These are phyloP conservation scores for Drosophila niveifrons DNA, from an alignment of 2,888 invertebrate genomes.

Conservation along the genomic window DNA sequence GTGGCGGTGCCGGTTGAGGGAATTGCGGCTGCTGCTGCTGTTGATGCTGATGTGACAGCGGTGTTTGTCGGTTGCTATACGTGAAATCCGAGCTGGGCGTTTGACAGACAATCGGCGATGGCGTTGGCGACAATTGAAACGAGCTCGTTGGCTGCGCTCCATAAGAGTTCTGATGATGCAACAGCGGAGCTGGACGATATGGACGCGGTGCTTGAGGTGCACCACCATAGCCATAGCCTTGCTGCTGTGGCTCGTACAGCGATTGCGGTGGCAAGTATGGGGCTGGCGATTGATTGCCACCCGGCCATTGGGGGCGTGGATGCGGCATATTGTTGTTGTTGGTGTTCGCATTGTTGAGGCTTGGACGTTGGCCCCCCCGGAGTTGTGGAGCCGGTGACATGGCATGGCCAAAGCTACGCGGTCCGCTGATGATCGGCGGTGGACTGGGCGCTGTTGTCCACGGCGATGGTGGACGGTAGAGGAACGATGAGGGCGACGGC, in stretches of 20 bases:
- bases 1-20: constrained; percentile 81
- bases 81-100: constrained; percentile 88
- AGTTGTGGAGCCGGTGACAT: constrained; percentile 86
- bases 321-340: constrained; percentile 87
- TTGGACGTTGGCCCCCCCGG: constrained; percentile 85
- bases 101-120: constrained; percentile 88
- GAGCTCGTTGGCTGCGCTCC: constrained; percentile 78
- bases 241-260: constrained; percentile 50
- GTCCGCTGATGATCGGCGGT: constrained; percentile 89
- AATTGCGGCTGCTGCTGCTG: constrained; percentile 72
- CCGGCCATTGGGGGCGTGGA: constrained; percentile 89
- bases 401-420: constrained; percentile 85
- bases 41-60: constrained; percentile 77
- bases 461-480: constrained; percentile 91
- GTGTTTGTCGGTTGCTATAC: constrained; percentile 87
- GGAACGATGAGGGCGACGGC: constrained; percentile 87
- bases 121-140: constrained; percentile 86
- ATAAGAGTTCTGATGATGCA: constrained; percentile 84
- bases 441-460: constrained; percentile 89
- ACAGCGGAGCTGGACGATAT: constrained; percentile 84
- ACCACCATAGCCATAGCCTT: constrained; percentile 50
- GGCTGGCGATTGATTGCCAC: constrained; percentile 84
- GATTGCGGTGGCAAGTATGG: constrained; percentile 79
- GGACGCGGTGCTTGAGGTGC: constrained; percentile 84
- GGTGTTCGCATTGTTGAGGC: constrained; percentile 9